Base-by-base conservation (phyloP, 2,797 vertebrate species). In the Meda fulgida region DNA sequence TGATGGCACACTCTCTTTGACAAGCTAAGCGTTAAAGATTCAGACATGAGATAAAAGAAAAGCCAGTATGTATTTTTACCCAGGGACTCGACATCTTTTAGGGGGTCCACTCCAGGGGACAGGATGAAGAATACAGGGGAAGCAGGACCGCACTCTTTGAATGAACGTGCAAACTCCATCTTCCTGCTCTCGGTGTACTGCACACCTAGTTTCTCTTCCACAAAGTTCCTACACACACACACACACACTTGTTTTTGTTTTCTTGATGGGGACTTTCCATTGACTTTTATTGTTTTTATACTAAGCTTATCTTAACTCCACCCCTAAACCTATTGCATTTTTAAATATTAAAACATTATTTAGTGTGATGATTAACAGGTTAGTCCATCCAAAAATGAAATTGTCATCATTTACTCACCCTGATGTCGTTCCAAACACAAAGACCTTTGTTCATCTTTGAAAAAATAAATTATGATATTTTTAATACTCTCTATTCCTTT, bases 161-260 rank as follows among this genome's bases (percentile, higher is more conserved):
- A 97, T 7, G 93, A 95, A 91, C 96, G 95, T 6, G 92, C 92
- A 91, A 95, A 96, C 87, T 94, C 93, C 51, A 92, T 92, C 90
- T 96, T 96, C 69, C 94, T 90, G 43, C 93, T 94, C 83, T 96
- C 95, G 2, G 92, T 93, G 31, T 95, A 94, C 85, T 96, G 95
- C 69, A 92, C 92, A 65, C 94, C 94, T 16, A 96, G 93, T 88
- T 95, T 96, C 87, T 94, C 95, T 89, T 92, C 91, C 86, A 96
- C 95, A 93, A 96, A 97, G 90, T 95, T 96, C 90, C 95, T 96
- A 40, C 19, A 48, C 5, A 60, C 69, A 83, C 13, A 83, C 31
- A 79, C 5, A 80, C 19, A 81, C 40, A 43, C 26, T 31, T 31
- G 31, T 31, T 72, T 19, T 53, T 3, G 29, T 14, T 14, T 75